Conservation (phyloP, 2,113 vertebrate genomes). For the Manacus vitellinus region DNA sequence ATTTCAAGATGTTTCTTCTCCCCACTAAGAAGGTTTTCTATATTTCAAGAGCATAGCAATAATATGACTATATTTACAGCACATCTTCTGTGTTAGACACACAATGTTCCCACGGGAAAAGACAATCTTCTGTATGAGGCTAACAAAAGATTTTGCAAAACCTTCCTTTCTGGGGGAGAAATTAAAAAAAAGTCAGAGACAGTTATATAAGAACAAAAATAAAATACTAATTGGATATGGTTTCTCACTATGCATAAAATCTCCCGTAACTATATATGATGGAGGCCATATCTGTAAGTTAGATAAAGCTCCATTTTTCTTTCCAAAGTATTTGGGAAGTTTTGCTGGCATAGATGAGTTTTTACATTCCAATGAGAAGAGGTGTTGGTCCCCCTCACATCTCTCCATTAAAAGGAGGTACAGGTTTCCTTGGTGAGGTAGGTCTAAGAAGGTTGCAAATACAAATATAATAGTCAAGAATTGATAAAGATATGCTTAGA, state of each 20-base stretch:
- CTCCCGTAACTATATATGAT: neutral
- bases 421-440: neutral
- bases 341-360: fast-evolving
- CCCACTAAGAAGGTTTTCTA: neutral
- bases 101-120: neutral
- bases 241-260: neutral
- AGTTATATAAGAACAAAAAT: neutral
- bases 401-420: fast-evolving
- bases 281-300: neutral
- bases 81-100: neutral
- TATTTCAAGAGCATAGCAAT: neutral
- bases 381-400: fast-evolving
- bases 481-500: neutral
- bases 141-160: neutral
- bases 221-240: neutral
- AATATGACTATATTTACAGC: neutral
- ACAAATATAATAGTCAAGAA: neutral
- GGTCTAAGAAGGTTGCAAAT: neutral
- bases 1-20: neutral
- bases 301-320: neutral
- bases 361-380: neutral
- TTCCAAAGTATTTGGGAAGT: neutral
- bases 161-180: neutral
- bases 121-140: neutral
- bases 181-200: neutral